A percentile compares a stretch with the other conserved stretches of the same genome.
These are phyloP conservation scores for Hassar affinis DNA, from an alignment of 2,113 vertebrate genomes.

Conservation along the genomic window DNA sequence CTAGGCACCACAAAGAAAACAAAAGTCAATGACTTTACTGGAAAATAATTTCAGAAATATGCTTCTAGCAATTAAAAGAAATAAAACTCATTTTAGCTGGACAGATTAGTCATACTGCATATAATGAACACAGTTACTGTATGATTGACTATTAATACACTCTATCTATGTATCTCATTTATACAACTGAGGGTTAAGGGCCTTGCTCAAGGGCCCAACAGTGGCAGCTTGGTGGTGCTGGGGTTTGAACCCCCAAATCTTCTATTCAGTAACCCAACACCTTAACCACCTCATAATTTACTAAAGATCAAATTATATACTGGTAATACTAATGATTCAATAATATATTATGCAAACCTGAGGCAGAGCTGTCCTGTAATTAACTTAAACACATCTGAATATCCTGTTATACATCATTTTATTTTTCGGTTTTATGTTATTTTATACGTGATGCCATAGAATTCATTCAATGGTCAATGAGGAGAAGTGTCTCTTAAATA, in stretches of 20 bases:
- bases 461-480: not conserved
- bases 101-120: not conserved
- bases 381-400: not conserved
- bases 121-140: not conserved
- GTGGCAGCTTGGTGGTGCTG: too few relatives aligned
- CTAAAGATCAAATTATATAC: not conserved
- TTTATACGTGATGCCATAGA: not conserved
- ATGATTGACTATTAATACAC: not conserved
- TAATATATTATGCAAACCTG: not conserved
- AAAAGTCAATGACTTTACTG: not conserved
- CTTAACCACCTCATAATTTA: not conserved
- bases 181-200: too few relatives aligned
- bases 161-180: too few relatives aligned
- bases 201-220: too few relatives aligned
- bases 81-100: not conserved
- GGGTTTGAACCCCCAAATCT: too few relatives aligned
- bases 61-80: not conserved
- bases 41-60: not conserved
- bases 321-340: not conserved
- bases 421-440: not conserved
- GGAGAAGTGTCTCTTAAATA: not conserved
- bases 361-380: not conserved
- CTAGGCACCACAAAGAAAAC: constrained; percentile 61
- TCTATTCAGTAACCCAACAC: too few relatives aligned
- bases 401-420: not conserved